A percentile compares a stretch with the other conserved stretches of the same genome.
These are phyloP conservation scores for Phaonia tiefii DNA, from an alignment of 2,888 invertebrate genomes.

Conservation along the genomic window DNA sequence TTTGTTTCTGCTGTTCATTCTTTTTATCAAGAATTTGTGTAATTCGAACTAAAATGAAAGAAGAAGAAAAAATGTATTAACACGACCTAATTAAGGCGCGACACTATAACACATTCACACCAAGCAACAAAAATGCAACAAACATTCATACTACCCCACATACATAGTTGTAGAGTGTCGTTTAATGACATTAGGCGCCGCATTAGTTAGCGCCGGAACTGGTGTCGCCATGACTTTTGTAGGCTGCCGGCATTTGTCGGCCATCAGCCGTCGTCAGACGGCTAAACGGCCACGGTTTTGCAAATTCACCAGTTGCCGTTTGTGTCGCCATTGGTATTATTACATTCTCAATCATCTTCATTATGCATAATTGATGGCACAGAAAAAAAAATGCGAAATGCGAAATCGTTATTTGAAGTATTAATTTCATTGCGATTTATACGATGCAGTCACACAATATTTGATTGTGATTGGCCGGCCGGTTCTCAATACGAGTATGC, in stretches of 20 bases:
- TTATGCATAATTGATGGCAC: constrained; percentile 22
- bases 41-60: constrained; percentile 22
- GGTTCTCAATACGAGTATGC: too few relatives aligned
- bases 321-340: neutral
- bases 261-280: neutral
- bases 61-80: constrained; percentile 40
- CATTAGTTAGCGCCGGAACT: constrained; percentile 64
- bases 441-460: too few relatives aligned
- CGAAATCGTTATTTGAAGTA: neutral
- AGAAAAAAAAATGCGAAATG: neutral
- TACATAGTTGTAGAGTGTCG: constrained; percentile 18
- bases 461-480: too few relatives aligned
- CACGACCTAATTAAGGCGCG: constrained; percentile 51
- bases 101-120: constrained; percentile 17
- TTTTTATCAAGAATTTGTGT: constrained; percentile 33
- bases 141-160: constrained; percentile 5
- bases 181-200: constrained; percentile 58
- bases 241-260: constrained; percentile 1
- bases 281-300: neutral
- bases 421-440: neutral
- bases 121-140: neutral
- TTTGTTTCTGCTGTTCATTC: neutral
- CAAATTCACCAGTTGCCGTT: neutral
- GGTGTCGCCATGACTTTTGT: constrained; percentile 53
- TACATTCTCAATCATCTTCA: constrained; percentile 24